These are phyloP conservation scores for Esox lucius DNA, from an alignment of 2,797 vertebrate genomes.

Conservation along the genomic window DNA sequence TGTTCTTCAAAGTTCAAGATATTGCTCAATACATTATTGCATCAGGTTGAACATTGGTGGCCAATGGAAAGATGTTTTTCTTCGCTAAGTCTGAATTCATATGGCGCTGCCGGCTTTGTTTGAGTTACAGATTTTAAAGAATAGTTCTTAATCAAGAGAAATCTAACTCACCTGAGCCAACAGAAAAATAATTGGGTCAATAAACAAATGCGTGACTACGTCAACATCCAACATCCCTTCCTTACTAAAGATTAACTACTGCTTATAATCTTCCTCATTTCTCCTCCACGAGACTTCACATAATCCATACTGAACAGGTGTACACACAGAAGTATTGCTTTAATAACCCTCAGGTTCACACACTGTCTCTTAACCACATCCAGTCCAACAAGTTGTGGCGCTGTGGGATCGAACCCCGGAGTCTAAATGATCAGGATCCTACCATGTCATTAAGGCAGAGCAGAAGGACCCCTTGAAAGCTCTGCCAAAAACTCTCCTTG, in stretches of 20 bases:
- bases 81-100: not conserved
- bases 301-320: not conserved
- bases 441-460: conserved; percentile 82
- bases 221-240: not conserved
- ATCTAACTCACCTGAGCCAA: conserved; percentile 7
- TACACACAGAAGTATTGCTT: not conserved
- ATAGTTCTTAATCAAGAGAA: conserved; percentile 7
- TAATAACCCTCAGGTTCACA: not conserved
- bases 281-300: not conserved
- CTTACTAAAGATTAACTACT: not conserved
- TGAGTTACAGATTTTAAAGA: conserved; percentile 3
- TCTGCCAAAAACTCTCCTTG: conserved; percentile 90
- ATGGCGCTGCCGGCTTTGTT: not conserved
- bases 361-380: not conserved
- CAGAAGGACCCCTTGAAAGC: conserved; percentile 85
- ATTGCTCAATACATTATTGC: not conserved
- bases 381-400: conserved; percentile 41
- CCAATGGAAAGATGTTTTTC: not conserved
- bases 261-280: not conserved
- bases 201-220: conserved; percentile 10
- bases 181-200: conserved; percentile 13
- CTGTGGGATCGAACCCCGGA: conserved; percentile 61
- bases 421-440: conserved; percentile 82
- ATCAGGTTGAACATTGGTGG: not conserved
- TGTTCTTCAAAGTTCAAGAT: conserved; percentile 18